A percentile compares a stretch with the other conserved stretches of the same genome.
These are phyloP conservation scores for Leptosomus discolor DNA, from an alignment of 2,113 vertebrate species.

Conservation along the genomic window DNA sequence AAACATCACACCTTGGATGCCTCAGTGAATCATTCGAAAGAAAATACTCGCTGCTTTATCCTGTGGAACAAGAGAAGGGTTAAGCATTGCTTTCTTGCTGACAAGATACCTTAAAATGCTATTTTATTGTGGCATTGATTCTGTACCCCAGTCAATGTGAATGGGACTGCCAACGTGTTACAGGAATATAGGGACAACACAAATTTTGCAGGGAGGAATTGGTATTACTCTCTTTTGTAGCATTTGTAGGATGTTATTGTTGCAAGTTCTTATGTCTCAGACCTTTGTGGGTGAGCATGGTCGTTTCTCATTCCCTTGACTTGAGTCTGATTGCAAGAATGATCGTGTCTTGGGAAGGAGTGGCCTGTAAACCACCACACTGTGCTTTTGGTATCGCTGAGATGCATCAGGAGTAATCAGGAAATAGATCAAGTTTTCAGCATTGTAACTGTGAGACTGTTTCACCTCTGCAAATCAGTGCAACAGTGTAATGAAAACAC, in stretches of 20 bases:
- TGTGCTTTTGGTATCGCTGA: not conserved
- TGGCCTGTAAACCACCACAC: not conserved
- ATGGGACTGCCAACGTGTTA: not conserved
- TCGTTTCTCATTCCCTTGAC: not conserved
- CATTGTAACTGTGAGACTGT: not conserved
- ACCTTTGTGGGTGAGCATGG: not conserved
- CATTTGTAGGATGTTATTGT: not conserved
- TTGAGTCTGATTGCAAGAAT: not conserved
- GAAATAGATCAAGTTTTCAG: constrained; percentile 25
- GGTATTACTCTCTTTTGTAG: not conserved
- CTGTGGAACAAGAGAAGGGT: not conserved
- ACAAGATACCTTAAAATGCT: not conserved
- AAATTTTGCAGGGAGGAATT: not conserved
- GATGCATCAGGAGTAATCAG: not conserved
- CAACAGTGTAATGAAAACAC: not conserved
- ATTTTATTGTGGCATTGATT: not conserved
- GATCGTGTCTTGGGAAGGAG: not conserved
- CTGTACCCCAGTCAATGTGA: not conserved
- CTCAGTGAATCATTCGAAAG: not conserved
- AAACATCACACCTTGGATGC: not conserved
- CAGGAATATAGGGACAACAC: not conserved
- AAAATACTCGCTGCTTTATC: not conserved
- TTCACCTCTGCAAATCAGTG: not conserved
- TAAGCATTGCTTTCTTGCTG: not conserved
- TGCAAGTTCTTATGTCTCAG: not conserved